These are phyloP conservation scores for Atrichornis clamosus DNA, from an alignment of 2,113 vertebrate genomes.

Conservation along the genomic window DNA sequence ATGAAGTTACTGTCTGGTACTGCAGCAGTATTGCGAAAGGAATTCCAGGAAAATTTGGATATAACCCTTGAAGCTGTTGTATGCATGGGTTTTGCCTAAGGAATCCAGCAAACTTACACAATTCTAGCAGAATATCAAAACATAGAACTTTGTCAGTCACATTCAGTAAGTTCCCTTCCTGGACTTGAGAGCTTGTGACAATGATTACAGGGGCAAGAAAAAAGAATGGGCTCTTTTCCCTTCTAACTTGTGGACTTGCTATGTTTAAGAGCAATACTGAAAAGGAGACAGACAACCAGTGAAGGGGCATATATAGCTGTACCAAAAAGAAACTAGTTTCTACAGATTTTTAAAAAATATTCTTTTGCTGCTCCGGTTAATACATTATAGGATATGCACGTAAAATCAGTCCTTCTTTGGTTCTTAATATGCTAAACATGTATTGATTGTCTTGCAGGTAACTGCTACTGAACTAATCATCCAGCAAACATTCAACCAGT, in stretches of 20 bases:
- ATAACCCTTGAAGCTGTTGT: background rate
- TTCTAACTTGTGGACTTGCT: background rate
- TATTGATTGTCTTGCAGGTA: slow-evolving; percentile 29
- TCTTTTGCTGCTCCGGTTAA: background rate
- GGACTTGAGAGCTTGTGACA: background rate
- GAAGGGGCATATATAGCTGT: background rate
- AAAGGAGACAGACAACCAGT: background rate
- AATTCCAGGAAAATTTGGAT: background rate
- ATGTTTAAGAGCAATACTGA: background rate
- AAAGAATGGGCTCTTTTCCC: background rate
- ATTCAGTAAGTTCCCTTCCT: background rate
- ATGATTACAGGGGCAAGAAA: background rate
- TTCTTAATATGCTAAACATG: background rate
- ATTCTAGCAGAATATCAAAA: background rate
- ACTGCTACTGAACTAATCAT: background rate
- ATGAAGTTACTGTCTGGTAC: slow-evolving; percentile 10
- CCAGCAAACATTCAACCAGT: background rate
- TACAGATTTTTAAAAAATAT: background rate
- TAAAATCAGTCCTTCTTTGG: background rate
- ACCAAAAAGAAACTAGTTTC: background rate
- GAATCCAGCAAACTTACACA: background rate
- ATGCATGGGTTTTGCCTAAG: background rate
- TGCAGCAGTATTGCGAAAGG: background rate
- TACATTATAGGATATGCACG: background rate
- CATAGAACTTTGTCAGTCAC: background rate